Percentiles rank a stretch among this genome's conserved stretches.
Evolutionary conservation across 2,797 vertebrate genomes (phyloP).

Genomic region (Thamnophis elegans): DNA sequence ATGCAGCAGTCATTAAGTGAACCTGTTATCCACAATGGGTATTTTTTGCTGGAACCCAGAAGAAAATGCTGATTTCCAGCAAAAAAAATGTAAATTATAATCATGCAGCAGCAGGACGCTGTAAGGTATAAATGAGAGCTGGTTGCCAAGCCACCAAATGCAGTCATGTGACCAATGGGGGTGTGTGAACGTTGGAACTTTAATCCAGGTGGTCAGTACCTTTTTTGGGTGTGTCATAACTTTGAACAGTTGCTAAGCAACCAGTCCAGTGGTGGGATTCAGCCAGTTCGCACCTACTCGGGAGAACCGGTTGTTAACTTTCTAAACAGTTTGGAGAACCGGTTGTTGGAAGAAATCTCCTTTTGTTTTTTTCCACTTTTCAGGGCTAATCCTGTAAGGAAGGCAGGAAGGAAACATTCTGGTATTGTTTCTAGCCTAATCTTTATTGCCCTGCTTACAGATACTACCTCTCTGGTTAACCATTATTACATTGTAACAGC

Average conservation of each 20-base stretch:
- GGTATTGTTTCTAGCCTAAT: no score
- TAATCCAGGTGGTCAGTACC: not conserved
- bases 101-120: not conserved
- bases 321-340: no score
- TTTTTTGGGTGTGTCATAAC: not conserved
- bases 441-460: no score
- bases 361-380: no score
- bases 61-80: not conserved
- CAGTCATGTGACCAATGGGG: not conserved
- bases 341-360: no score
- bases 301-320: no score
- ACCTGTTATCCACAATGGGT: not conserved
- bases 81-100: not conserved
- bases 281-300: no score
- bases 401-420: no score
- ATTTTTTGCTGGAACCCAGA: not conserved
- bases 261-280: no score
- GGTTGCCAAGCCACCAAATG: not conserved
- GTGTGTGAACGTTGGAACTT: not conserved
- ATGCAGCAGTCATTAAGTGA: not conserved
- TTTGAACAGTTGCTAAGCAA: not conserved
- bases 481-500: no score
- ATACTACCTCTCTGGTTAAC: no score
- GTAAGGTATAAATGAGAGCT: not conserved
- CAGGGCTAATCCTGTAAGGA: no score